A percentile compares a stretch with the other conserved stretches of the same genome.
Conservation (phyloP, 2,113 vertebrate species). For the Gnathonemus echidnorhynchus region DNA sequence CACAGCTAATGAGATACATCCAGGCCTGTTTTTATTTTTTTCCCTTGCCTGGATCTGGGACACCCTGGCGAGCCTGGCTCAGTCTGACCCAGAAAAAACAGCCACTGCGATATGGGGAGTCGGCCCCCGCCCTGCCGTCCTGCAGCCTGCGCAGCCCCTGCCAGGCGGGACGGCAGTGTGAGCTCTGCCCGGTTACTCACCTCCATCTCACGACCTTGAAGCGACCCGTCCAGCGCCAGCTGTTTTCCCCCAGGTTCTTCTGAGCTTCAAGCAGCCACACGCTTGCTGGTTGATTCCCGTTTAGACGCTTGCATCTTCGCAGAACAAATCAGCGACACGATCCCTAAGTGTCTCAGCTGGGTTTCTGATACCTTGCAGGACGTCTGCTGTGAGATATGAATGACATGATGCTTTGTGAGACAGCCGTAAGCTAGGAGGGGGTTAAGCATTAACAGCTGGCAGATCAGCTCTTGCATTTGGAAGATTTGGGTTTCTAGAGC, state of each 20-base stretch:
- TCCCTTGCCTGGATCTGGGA: background rate
- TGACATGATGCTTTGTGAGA: background rate
- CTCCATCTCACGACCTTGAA: background rate
- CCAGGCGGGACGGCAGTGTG: background rate
- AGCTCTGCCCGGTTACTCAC: background rate
- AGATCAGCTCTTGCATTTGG: conserved; percentile 37
- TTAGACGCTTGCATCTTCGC: background rate
- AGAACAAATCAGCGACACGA: background rate
- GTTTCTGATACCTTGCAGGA: background rate
- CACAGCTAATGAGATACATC: background rate
- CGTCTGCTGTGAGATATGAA: background rate
- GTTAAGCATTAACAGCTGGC: conserved; percentile 12
- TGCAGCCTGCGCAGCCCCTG: background rate
- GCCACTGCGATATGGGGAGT: background rate
- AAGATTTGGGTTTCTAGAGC: conserved; percentile 51
- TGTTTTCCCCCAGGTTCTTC: background rate
- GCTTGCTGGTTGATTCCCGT: background rate
- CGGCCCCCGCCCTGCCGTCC: background rate
- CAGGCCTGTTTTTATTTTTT: background rate
- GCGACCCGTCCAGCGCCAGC: background rate
- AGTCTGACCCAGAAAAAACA: background rate
- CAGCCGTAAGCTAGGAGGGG: background rate
- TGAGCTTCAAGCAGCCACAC: background rate
- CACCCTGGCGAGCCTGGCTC: background rate
- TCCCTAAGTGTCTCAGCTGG: background rate